Conservation (phyloP, 2,888 invertebrate genomes). For the Callyntrura sp. region DNA sequence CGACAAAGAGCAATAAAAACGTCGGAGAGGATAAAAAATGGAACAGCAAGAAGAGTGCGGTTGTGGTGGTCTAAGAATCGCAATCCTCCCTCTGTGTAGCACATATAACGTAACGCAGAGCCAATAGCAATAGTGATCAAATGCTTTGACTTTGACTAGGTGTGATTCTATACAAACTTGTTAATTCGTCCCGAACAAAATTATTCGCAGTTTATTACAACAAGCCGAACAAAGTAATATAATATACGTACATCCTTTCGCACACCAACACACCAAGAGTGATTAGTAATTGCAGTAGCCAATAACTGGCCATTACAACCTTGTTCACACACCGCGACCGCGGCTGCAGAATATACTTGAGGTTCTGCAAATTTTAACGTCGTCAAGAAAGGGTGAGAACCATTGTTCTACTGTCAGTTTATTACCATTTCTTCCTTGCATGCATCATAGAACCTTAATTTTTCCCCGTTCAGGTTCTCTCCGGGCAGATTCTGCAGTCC, state of each 20-base stretch:
- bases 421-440: neutral
- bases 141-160: constrained; percentile 60
- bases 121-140: constrained; percentile 50
- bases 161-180: constrained; percentile 49
- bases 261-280: neutral
- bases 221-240: neutral
- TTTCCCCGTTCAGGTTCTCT: neutral
- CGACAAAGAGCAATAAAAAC: constrained; percentile 64
- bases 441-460: neutral
- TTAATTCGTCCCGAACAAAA: constrained; percentile 31
- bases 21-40: constrained; percentile 9
- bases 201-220: neutral
- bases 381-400: no score
- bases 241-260: neutral
- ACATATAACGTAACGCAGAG: no score
- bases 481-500: neutral
- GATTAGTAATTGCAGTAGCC: neutral
- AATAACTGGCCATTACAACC: neutral
- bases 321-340: neutral
- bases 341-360: no score
- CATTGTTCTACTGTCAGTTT: no score
- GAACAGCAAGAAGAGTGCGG: neutral
- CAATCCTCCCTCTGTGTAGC: neutral
- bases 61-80: neutral
- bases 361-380: no score